These are phyloP conservation scores for Scolopax bukidnonensis DNA, from an alignment of 2,797 vertebrate species.

Conservation along the genomic window DNA sequence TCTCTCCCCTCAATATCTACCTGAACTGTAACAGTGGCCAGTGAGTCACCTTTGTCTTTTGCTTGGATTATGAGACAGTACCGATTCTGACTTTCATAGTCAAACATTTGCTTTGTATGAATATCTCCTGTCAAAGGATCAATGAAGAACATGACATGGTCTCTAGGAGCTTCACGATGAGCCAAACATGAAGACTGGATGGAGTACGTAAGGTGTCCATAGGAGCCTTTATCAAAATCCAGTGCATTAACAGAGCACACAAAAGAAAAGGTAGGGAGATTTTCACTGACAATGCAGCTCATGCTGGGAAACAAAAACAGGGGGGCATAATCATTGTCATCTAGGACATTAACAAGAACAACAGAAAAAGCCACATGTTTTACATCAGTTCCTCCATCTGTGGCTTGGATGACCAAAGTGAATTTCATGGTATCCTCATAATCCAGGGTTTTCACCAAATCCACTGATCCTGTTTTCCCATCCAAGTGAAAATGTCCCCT, in stretches of 20 bases:
- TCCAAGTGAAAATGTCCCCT: slow-evolving; percentile 83
- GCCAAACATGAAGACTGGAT: slow-evolving; percentile 85
- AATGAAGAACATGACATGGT: slow-evolving; percentile 86
- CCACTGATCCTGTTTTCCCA: slow-evolving; percentile 82
- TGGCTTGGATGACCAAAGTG: slow-evolving; percentile 85
- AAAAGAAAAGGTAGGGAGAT: slow-evolving; percentile 84
- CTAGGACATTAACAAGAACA: slow-evolving; percentile 82
- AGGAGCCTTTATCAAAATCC: slow-evolving; percentile 88
- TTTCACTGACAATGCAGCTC: slow-evolving; percentile 86
- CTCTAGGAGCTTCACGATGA: slow-evolving; percentile 75
- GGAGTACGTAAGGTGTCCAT: slow-evolving; percentile 88
- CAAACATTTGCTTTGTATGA: slow-evolving; percentile 85
- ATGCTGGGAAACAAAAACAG: slow-evolving; percentile 86
- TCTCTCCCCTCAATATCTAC: slow-evolving; percentile 88
- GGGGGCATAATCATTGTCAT: slow-evolving; percentile 93
- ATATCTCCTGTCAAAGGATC: slow-evolving; percentile 89
- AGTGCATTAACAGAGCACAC: slow-evolving; percentile 85
- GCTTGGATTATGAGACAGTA: slow-evolving; percentile 90
- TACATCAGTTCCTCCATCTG: slow-evolving; percentile 75
- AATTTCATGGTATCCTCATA: slow-evolving; percentile 87
- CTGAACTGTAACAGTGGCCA: slow-evolving; percentile 83
- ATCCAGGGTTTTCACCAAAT: slow-evolving; percentile 82
- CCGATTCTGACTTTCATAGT: slow-evolving; percentile 86
- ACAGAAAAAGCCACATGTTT: slow-evolving; percentile 83
- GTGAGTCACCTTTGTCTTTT: slow-evolving; percentile 86